Percentiles rank a stretch among this genome's conserved stretches.
Evolutionary conservation across 2,888 invertebrate genomes (phyloP).

Genomic region (Xylota sylvarum): DNA sequence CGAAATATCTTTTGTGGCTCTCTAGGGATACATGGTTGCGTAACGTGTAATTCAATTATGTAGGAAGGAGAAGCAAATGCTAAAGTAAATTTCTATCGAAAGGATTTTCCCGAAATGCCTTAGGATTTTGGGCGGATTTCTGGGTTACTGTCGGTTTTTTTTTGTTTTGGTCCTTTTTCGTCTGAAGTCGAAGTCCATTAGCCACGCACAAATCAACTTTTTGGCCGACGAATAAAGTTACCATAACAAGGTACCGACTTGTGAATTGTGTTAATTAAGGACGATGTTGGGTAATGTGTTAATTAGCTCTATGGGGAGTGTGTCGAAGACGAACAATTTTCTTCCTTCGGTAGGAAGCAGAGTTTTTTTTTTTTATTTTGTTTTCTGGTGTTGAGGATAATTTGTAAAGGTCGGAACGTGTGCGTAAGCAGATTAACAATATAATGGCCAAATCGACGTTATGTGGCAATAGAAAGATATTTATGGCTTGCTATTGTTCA

Average conservation of each 20-base stretch:
- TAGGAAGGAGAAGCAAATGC: not conserved
- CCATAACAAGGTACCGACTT: constrained; percentile 8
- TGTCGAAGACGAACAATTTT: not conserved
- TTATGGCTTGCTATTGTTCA: constrained; percentile 1
- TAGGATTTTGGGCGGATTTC: constrained; percentile 1
- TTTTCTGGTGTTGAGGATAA: not conserved
- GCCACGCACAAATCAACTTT: constrained; percentile 28
- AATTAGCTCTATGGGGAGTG: constrained; percentile 22
- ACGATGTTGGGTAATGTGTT: constrained; percentile 18
- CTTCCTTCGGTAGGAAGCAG: not conserved
- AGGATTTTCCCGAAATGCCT: constrained; percentile 15
- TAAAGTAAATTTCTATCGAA: constrained; percentile 8
- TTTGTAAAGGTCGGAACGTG: not conserved
- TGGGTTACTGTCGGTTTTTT: not conserved
- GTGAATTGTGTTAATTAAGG: constrained; percentile 27
- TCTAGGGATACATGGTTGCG: constrained; percentile 19
- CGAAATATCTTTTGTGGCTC: constrained; percentile 10
- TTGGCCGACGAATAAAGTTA: not conserved
- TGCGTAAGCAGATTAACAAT: constrained; percentile 1
- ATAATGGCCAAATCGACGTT: constrained; percentile 4
- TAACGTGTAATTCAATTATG: constrained; percentile 28
- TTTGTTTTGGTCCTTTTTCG: not conserved
- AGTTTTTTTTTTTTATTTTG: not conserved
- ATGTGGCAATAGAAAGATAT: constrained; percentile 1
- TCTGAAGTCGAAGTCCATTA: constrained; percentile 10